Conservation (phyloP, 2,888 invertebrate species). For the Polydrusus pterygomalis region DNA sequence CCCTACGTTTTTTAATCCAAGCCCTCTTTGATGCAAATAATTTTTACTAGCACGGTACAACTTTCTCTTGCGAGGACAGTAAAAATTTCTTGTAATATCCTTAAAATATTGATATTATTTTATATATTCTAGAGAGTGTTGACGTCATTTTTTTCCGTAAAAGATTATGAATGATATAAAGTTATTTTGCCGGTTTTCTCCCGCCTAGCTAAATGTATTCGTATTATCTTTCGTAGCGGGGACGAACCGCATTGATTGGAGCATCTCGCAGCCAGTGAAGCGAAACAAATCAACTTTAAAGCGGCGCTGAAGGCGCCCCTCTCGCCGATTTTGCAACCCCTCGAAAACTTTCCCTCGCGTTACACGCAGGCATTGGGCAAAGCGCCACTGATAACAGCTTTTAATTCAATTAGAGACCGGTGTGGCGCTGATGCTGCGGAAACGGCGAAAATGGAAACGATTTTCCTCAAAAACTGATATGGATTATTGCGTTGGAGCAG, state of each 20-base stretch:
- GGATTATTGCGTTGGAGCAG: too few species aligned
- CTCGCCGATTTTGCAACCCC: constrained; percentile 42
- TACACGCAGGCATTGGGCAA: constrained; percentile 51
- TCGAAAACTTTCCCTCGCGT: constrained; percentile 48
- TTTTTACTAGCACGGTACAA: too few species aligned
- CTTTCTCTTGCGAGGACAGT: too few species aligned
- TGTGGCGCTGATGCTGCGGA: constrained; percentile 51
- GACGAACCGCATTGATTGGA: constrained; percentile 72
- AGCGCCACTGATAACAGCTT: constrained; percentile 58
- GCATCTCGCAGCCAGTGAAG: constrained; percentile 72
- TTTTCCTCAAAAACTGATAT: constrained; percentile 47
- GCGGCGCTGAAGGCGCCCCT: constrained; percentile 62
- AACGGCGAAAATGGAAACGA: constrained; percentile 54
- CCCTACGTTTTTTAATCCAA: too few species aligned
- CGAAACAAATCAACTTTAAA: constrained; percentile 73
- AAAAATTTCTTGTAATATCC: too few species aligned
- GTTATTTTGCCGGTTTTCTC: constrained; percentile 24
- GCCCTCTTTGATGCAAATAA: too few species aligned
- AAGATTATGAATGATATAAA: constrained; percentile 32
- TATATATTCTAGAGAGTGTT: not conserved
- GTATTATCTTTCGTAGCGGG: constrained; percentile 57
- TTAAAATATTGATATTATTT: not conserved
- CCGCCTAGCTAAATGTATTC: constrained; percentile 34
- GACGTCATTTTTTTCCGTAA: not conserved
- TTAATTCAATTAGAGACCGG: constrained; percentile 57